Conservation (phyloP, 2,113 vertebrate genomes). For the Cnemophilus loriae region DNA sequence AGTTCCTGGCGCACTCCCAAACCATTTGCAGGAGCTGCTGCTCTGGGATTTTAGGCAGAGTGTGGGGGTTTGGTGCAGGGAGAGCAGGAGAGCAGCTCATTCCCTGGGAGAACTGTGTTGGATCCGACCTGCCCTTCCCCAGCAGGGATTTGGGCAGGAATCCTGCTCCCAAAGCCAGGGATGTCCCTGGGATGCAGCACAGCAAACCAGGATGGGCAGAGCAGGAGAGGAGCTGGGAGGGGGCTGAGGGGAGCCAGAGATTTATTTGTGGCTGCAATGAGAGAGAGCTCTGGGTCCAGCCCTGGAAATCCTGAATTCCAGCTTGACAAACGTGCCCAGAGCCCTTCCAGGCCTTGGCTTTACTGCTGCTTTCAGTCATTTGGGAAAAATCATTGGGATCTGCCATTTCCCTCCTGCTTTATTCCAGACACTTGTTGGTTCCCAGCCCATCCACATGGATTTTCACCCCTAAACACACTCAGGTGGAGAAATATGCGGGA, state of each 20-base stretch:
- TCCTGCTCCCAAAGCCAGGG: background rate
- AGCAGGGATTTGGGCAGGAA: background rate
- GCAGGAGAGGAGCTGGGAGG: background rate
- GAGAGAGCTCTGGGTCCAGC: background rate
- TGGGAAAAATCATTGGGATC: background rate
- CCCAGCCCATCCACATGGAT: background rate
- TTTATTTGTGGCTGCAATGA: background rate
- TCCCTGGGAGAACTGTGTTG: background rate
- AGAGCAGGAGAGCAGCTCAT: background rate
- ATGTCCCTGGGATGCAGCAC: background rate
- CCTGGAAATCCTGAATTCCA: background rate
- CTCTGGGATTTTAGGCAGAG: background rate
- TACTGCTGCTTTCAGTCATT: background rate
- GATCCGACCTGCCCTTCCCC: background rate
- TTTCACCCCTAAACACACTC: background rate
- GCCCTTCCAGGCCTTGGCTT: background rate
- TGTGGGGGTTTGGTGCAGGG: background rate
- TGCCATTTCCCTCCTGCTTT: background rate
- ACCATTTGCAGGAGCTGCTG: background rate
- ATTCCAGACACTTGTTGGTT: background rate
- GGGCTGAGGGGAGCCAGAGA: accelerated
- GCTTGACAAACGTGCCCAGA: background rate
- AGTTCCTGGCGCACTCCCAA: background rate
- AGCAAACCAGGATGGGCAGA: background rate
- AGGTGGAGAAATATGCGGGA: background rate